Percentiles rank a stretch among this genome's conserved stretches.
Evolutionary conservation across 1,140 invertebrate genomes (phyloP).

Genomic region (Teleogryllus occipitalis): DNA sequence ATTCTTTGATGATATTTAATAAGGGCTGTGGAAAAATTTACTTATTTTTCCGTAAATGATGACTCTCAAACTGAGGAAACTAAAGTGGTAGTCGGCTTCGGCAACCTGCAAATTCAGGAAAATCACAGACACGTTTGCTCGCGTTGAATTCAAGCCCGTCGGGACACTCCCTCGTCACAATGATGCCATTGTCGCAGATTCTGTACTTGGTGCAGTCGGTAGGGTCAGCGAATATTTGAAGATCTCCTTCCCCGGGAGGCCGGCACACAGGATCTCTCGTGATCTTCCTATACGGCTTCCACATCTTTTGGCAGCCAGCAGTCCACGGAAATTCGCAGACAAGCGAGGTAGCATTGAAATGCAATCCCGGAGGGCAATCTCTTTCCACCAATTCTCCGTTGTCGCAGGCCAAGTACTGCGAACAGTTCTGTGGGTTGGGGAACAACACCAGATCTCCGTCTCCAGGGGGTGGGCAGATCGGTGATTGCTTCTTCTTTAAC

Average conservation of each 20-base stretch:
- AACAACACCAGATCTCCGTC: neutral
- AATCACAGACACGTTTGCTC: constrained; percentile 28
- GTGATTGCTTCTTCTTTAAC: no score
- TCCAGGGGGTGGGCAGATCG: neutral
- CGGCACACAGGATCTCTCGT: neutral
- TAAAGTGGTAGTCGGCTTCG: neutral
- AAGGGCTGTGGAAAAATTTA: no score
- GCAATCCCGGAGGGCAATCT: neutral
- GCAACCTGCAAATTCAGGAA: constrained; percentile 15
- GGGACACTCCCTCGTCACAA: constrained; percentile 19
- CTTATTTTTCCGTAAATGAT: no score
- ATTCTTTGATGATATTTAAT: no score
- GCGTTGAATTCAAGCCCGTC: constrained; percentile 25
- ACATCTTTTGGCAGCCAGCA: neutral
- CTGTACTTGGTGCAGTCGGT: neutral
- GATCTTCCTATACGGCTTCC: neutral
- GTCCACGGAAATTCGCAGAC: neutral
- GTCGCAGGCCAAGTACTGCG: neutral
- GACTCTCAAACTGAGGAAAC: no score
- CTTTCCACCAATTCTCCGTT: neutral
- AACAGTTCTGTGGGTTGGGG: neutral
- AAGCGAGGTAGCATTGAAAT: neutral
- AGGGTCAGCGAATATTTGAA: neutral
- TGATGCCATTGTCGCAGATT: neutral
- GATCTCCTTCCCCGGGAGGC: neutral